Base-by-base conservation (phyloP, 2,888 invertebrate genomes). In the Tetheella fluctuosa region DNA sequence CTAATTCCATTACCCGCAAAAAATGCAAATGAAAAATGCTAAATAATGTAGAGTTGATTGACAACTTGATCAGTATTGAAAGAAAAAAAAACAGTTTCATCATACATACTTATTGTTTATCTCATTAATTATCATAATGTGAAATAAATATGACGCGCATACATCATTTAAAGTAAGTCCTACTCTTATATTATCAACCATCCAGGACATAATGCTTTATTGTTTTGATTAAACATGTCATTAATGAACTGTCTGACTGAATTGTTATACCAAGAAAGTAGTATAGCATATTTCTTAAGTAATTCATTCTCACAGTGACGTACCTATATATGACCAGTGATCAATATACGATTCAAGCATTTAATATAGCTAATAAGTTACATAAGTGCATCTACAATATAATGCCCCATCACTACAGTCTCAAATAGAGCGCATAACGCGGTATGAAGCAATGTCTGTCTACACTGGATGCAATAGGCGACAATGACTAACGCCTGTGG, bases 401-500 rank as follows among this genome's bases (percentile, higher is more conserved):
- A 48, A 48, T 48, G 20, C 48, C 48, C n/a, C 48, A 48, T 73
- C 67, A 64, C 68, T 70, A 62, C 58, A 59, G 69, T 63, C 62
- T 73, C 64, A 70, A 73, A 69, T 72, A 69, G 68, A 69, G 67
- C 68, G 69, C 62, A 68, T 67, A 70, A 65, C 61, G 57, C 60
- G 66, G 58, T 69, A 69, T 76, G 73, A 70, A 65, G 76, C 74
- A 78, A 81, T 65, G 62, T 58, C 64, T 69, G 67, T 64, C 65
- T 74, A 78, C 73, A 73, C 68, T 76, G 76, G 77, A 82, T 86
- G 86, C 87, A 86, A 85, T 84, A 84, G 80, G 81, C 84, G 86
- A 90, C 91, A 90, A 88, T 90, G 88, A 89, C 82, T 88, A 87
- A 88, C 82, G 82, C 77, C 79, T 72, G 73, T 71, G 68, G 79